Base-by-base conservation (phyloP, 2,113 vertebrate genomes). In the Tachysurus fulvidraco region DNA sequence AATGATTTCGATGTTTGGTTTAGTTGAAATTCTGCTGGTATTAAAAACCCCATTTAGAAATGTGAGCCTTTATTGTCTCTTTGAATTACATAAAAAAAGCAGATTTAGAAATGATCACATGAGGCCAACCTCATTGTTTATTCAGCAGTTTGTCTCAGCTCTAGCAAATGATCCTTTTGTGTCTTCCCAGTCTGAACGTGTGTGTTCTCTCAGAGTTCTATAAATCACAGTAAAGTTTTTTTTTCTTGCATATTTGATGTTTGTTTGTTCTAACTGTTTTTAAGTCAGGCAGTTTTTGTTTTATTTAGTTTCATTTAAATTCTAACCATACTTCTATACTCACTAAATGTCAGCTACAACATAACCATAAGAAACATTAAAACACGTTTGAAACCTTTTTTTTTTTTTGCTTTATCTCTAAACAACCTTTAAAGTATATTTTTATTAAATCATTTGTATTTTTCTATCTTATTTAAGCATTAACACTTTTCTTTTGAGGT, bases 401-500 rank as follows among this genome's bases (percentile, higher is more conserved):
- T 10, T 8, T 7, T n/a, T 36, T 36, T 36, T 36, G 36, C 36
- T 73, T 73, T 77, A 8, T 16, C 5, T 50, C n/a, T 60, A 25
- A 62, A 62, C 14, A 59, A 16, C 71, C 12, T 46, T 60, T 8
- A 74, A 25, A 83, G n/a, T 21, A 71, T 6, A 76, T 76, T 76
- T 85, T 73, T 62, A 28, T 14, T 19, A 25, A 73, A 41, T 81
- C 91, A 87, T 91, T 92, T 82, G 90, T 83, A 86, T 85, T 79
- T 80, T 89, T 81, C 69, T 83, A 89, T 83, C 12, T 79, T 52
- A 14, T 55, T 28, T 30, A 69, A 76, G 79, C 86, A 89, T 92
- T 89, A 92, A 88, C 36, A 36, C 85, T 87, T 67, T 83, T 71
- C 55, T 86, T 86, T 88, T 85, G 86, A 88, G 85, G 86, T 84